These are phyloP conservation scores for Theretra japonica DNA, from an alignment of 2,888 invertebrate species.

Conservation along the genomic window DNA sequence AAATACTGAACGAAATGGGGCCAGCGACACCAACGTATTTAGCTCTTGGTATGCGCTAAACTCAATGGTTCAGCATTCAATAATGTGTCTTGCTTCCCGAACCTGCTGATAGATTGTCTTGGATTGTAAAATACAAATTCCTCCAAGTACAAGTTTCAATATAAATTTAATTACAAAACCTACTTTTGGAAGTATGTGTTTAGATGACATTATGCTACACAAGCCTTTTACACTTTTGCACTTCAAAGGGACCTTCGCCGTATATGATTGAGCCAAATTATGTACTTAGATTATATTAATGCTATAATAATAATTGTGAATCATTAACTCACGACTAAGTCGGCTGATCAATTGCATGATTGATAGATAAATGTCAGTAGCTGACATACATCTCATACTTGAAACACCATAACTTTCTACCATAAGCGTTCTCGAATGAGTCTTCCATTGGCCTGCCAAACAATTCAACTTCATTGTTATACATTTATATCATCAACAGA, in stretches of 20 bases:
- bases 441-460: not conserved
- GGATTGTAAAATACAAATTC: not conserved
- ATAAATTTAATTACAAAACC: no score
- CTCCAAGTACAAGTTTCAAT: no score
- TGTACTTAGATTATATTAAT: not conserved
- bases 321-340: not conserved
- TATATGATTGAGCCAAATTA: not conserved
- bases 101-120: no score
- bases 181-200: no score
- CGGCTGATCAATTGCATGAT: not conserved
- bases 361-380: not conserved
- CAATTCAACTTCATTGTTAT: slow-evolving; percentile 32
- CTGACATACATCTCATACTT: not conserved
- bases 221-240: no score
- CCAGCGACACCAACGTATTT: slow-evolving; percentile 41
- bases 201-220: no score
- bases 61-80: not conserved
- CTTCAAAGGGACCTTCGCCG: not conserved
- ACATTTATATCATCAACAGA: slow-evolving; percentile 44
- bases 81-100: not conserved
- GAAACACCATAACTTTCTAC: not conserved
- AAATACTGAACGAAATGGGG: slow-evolving; percentile 59
- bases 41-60: not conserved
- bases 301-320: not conserved
- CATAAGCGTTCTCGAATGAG: not conserved